These are phyloP conservation scores for Amphiprion percula DNA, from an alignment of 2,113 vertebrate genomes.

Conservation along the genomic window DNA sequence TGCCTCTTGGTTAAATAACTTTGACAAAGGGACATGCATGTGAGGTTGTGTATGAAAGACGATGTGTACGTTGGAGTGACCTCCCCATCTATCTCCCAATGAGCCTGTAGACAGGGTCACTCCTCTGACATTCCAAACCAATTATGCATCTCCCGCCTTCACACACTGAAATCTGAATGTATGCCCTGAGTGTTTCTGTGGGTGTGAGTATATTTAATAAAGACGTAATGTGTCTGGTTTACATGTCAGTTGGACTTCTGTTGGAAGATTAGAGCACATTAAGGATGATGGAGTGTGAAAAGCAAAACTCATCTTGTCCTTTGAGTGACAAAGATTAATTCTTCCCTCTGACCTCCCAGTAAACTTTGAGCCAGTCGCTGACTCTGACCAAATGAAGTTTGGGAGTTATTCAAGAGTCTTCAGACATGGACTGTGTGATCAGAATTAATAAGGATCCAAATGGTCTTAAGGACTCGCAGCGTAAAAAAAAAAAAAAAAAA, in stretches of 20 bases:
- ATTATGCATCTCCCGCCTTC: constrained; percentile 60
- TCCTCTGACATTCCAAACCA: constrained; percentile 47
- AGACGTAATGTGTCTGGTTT: constrained; percentile 20
- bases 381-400: constrained; percentile 61
- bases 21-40: constrained; percentile 40
- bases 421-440: constrained; percentile 58
- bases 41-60: constrained; percentile 15
- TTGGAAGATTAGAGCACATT: constrained; percentile 31
- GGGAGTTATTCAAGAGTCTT: constrained; percentile 51
- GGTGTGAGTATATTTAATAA: not conserved
- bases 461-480: constrained; percentile 44
- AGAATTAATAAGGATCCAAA: constrained; percentile 72
- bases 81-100: constrained; percentile 18
- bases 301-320: constrained; percentile 39
- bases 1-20: constrained; percentile 47
- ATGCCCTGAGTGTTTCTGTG: constrained; percentile 6
- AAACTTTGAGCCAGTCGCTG: constrained; percentile 52
- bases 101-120: constrained; percentile 12
- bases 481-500: constrained; percentile 30
- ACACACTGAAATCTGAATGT: constrained; percentile 20
- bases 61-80: constrained; percentile 29
- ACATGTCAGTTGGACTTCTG: constrained; percentile 24
- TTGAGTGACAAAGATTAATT: constrained; percentile 71
- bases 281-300: constrained; percentile 38
- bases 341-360: constrained; percentile 58